phyloP scores from a whole-genome alignment of 2,888 invertebrate species.

The Pegoplata infirma region DNA sequence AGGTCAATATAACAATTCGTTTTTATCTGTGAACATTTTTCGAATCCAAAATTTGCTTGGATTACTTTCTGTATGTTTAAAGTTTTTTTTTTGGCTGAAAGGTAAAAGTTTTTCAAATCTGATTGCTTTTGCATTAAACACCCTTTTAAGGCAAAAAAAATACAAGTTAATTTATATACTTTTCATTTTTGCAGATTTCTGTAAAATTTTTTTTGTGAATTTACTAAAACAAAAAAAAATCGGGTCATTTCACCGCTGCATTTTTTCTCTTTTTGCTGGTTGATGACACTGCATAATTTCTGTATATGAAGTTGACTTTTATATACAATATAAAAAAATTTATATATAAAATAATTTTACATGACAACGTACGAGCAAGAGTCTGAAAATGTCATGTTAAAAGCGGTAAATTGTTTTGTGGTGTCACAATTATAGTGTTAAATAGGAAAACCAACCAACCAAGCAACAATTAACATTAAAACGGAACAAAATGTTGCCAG shows the following conservation, averaged over 20 bases:
- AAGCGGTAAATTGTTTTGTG: slow-evolving; percentile 30
- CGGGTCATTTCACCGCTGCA: slow-evolving; percentile 30
- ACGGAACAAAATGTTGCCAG: slow-evolving; percentile 37
- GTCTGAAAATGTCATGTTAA: slow-evolving; percentile 23
- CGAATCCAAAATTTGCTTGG: too few relatives aligned
- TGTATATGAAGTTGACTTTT: slow-evolving; percentile 12
- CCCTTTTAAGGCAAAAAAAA: too few relatives aligned
- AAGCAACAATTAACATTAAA: slow-evolving; percentile 12
- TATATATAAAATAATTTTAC: slow-evolving; percentile 33
- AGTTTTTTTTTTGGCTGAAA: too few relatives aligned
- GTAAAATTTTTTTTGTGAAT: background rate
- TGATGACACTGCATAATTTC: slow-evolving; percentile 48
- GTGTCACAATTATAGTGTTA: slow-evolving; percentile 41
- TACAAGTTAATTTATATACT: too few relatives aligned
- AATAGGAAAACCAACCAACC: slow-evolving; percentile 36
- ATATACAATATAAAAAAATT: slow-evolving; percentile 2
- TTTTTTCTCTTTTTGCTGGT: slow-evolving; percentile 20
- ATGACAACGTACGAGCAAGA: slow-evolving; percentile 37
- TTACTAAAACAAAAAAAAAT: slow-evolving; percentile 28
- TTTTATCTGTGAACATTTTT: too few relatives aligned
- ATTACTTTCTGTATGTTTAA: too few relatives aligned
- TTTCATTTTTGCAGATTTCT: background rate
- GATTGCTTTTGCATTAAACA: too few relatives aligned
- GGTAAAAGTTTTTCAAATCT: too few relatives aligned
- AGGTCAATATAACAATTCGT: too few relatives aligned